Evolutionary conservation across 23 tunicate genomes (phyloP).

Genomic region (Ciona savignyi): DNA sequence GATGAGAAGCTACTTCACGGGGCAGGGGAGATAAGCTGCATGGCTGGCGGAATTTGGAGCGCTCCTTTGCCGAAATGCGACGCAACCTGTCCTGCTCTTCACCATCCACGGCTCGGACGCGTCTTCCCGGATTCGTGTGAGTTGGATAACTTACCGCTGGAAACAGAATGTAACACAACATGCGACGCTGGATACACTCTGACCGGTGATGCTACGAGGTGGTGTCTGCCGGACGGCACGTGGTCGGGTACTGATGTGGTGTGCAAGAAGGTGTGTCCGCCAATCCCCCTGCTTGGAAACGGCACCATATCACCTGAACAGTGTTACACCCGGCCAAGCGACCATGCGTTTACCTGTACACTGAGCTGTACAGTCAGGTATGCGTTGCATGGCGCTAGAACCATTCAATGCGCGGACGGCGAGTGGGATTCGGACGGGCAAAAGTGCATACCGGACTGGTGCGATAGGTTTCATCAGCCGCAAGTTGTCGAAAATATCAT

Average conservation of each 20-base stretch:
- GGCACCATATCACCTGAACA: background rate
- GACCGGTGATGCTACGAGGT: background rate
- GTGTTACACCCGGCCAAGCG: background rate
- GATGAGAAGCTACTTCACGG: background rate
- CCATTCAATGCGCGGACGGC: background rate
- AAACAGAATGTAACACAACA: background rate
- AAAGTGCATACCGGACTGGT: background rate
- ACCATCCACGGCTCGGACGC: background rate
- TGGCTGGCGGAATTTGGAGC: background rate
- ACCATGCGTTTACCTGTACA: background rate
- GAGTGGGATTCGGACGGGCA: background rate
- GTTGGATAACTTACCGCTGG: background rate
- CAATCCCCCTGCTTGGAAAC: background rate
- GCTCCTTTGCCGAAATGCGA: background rate
- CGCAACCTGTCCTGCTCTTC: background rate
- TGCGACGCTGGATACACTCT: background rate
- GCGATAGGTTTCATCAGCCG: background rate
- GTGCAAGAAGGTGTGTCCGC: background rate
- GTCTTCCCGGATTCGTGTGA: background rate
- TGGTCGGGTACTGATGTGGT: background rate
- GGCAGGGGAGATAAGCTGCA: background rate
- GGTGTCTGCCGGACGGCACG: background rate
- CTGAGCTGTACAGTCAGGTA: background rate
- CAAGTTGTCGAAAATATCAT: background rate
- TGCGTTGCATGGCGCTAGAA: background rate